Percentiles rank a stretch among this genome's conserved stretches.
phyloP scores from a whole-genome alignment of 2,888 invertebrate species.

The Belgica antarctica region DNA sequence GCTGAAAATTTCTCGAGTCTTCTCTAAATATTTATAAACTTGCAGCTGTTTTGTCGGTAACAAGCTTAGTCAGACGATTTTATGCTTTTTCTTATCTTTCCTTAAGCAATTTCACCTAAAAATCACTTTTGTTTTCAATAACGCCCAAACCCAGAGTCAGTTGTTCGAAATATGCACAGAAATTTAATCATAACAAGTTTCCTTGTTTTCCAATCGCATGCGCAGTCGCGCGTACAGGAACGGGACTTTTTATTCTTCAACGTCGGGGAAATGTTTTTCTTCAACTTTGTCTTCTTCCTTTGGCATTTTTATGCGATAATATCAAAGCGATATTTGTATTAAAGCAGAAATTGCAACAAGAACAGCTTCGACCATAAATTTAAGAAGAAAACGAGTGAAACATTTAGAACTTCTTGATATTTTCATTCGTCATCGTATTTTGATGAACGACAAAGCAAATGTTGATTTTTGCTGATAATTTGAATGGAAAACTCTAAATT shows the following conservation, averaged over 20 bases:
- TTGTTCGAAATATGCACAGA: constrained; percentile 4
- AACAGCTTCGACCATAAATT: too few species aligned
- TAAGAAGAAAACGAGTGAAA: too few species aligned
- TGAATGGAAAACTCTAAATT: too few species aligned
- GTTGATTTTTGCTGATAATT: too few species aligned
- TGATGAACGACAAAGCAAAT: too few species aligned
- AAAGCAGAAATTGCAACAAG: not conserved
- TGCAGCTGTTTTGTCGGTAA: too few species aligned
- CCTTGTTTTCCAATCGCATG: constrained; percentile 1
- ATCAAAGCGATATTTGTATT: not conserved
- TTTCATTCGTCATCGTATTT: too few species aligned
- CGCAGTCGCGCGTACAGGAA: not conserved
- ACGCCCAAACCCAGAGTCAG: constrained; percentile 16
- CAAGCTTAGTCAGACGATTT: too few species aligned
- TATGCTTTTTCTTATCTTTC: too few species aligned
- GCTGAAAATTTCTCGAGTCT: not conserved
- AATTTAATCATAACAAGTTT: constrained; percentile 24
- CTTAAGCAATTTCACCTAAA: not conserved
- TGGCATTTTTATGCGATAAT: constrained; percentile 1
- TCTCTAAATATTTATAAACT: too few species aligned
- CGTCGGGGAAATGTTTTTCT: constrained; percentile 21
- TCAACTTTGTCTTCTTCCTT: not conserved
- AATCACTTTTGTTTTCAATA: not conserved
- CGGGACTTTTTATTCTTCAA: not conserved
- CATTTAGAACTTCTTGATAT: too few species aligned